phyloP scores from a whole-genome alignment of 2,797 vertebrate genomes.

The Natrix natrix region DNA sequence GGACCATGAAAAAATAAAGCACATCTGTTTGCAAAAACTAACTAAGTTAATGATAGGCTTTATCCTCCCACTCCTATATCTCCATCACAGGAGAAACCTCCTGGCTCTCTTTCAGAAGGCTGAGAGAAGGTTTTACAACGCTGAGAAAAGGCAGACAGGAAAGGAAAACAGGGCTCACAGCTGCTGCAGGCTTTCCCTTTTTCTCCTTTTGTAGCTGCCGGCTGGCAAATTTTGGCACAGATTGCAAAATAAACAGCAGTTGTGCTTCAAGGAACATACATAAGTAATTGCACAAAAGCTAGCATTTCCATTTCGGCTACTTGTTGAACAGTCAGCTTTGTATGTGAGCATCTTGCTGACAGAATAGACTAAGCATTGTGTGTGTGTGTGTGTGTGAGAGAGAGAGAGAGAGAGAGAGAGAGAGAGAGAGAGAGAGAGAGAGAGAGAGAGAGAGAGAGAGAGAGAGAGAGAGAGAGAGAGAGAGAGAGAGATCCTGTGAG shows the following conservation, averaged over 20 bases:
- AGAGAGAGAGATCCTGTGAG: background rate
- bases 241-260: slow-evolving; percentile 13
- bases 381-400: background rate
- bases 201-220: rapidly evolving
- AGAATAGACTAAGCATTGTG: background rate
- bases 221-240: background rate
- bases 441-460: too few species aligned
- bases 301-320: rapidly evolving
- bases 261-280: slow-evolving; percentile 8
- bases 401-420: too few species aligned
- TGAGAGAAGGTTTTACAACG: background rate
- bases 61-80: background rate
- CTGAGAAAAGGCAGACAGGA: background rate
- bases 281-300: background rate
- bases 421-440: too few species aligned
- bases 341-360: rapidly evolving
- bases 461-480: too few species aligned
- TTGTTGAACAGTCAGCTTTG: background rate
- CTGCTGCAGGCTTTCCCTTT: background rate
- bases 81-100: background rate
- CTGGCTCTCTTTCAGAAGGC: background rate
- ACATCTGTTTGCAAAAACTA: background rate
- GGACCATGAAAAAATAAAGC: background rate
- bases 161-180: background rate
- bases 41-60: background rate